Evolutionary conservation across 2,113 vertebrate genomes (phyloP).

Genomic region (Centropus unirufus): DNA sequence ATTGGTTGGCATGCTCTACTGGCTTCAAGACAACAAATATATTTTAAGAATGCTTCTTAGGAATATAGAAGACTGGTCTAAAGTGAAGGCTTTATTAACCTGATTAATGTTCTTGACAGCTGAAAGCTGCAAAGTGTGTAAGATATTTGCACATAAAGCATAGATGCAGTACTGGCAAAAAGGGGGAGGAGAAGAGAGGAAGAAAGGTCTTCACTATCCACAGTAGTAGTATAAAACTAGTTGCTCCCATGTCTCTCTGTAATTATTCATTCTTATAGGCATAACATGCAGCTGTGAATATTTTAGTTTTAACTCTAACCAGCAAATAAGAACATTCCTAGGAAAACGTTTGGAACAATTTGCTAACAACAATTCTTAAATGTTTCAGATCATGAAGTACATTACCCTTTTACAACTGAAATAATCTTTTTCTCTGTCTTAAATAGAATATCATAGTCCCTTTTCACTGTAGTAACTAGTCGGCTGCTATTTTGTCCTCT

Average conservation of each 20-base stretch:
- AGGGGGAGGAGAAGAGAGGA: background rate
- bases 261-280: conserved; percentile 1
- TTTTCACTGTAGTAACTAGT: background rate
- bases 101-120: background rate
- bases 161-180: background rate
- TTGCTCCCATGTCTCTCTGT: background rate
- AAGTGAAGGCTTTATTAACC: background rate
- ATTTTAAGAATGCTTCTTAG: background rate
- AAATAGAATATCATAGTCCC: background rate
- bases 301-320: background rate
- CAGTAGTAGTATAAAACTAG: background rate
- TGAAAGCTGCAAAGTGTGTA: background rate
- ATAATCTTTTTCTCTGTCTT: conserved; percentile 9
- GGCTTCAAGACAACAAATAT: background rate
- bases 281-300: background rate
- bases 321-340: background rate
- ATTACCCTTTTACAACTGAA: background rate
- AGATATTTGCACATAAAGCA: background rate
- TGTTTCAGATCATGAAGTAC: background rate
- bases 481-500: background rate
- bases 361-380: background rate
- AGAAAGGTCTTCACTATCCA: background rate
- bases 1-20: background rate
- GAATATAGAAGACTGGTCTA: background rate
- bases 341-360: background rate